Evolutionary conservation across 37 sponge, comb jelly and placozoan genomes (phyloP).

Genomic region (Cliona cf. orientalis): DNA sequence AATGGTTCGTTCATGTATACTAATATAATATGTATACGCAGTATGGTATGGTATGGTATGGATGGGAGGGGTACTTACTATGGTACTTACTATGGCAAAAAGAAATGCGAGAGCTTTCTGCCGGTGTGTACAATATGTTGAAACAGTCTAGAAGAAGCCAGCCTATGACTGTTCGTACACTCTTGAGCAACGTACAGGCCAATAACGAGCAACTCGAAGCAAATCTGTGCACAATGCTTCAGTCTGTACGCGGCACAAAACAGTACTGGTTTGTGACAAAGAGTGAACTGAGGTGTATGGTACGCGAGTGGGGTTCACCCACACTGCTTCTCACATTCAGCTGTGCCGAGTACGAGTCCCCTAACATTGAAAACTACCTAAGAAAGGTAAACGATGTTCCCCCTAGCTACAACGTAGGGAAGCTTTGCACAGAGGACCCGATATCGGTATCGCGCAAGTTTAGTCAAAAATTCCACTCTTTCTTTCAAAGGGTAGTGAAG

Average conservation of each 20-base stretch:
- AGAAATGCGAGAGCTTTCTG: constrained; percentile 24
- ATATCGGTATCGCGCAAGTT: constrained; percentile 47
- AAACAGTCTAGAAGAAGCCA: constrained; percentile 1
- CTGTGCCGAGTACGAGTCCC: constrained; percentile 22
- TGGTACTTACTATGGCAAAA: too few species aligned
- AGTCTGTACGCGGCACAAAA: constrained; percentile 51
- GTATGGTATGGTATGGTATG: too few species aligned
- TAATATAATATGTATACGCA: too few species aligned
- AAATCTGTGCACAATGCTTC: constrained; percentile 22
- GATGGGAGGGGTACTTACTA: too few species aligned
- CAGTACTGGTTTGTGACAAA: constrained; percentile 46
- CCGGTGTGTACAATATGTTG: constrained; percentile 36
- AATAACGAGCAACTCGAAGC: constrained; percentile 23
- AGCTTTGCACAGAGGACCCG: constrained; percentile 66
- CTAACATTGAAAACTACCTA: constrained; percentile 24
- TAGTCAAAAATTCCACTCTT: constrained; percentile 27
- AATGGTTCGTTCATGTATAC: too few species aligned
- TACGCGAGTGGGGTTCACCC: constrained; percentile 24
- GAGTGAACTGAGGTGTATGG: constrained; percentile 44
- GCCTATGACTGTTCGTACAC: constrained; percentile 3
- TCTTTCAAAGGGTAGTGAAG: constrained; percentile 25
- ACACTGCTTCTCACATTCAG: constrained; percentile 38
- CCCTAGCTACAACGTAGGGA: constrained; percentile 6
- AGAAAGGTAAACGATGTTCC: constrained; percentile 40
- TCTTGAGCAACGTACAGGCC: not conserved